Conservation (phyloP, 2,888 invertebrate species). For the Ochropleura leucogaster region DNA sequence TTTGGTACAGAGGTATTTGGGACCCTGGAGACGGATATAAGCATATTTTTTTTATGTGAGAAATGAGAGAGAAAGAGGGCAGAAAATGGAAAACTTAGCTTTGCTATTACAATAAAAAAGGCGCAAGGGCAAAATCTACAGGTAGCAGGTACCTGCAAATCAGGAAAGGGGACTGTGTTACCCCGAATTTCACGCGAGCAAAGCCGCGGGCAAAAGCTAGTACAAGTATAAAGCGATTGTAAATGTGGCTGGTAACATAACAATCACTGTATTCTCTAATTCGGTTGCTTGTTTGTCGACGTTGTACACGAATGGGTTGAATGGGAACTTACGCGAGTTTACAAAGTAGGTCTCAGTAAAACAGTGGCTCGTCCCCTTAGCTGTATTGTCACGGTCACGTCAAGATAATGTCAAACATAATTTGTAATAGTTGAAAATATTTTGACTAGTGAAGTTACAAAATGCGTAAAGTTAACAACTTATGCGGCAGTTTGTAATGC, state of each 20-base stretch:
- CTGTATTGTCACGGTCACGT: constrained; percentile 67
- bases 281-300: constrained; percentile 34
- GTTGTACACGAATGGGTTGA: constrained; percentile 30
- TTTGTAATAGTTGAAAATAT: constrained; percentile 67
- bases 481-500: constrained; percentile 64
- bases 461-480: constrained; percentile 63
- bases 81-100: too few species aligned
- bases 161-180: too few species aligned
- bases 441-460: constrained; percentile 63
- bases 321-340: constrained; percentile 34
- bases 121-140: too few species aligned
- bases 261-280: constrained; percentile 32
- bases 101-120: too few species aligned
- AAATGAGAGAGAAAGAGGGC: too few species aligned
- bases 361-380: constrained; percentile 48
- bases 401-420: constrained; percentile 65
- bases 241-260: constrained; percentile 29
- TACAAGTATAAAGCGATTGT: constrained; percentile 12
- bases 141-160: too few species aligned
- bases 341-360: constrained; percentile 54
- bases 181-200: too few species aligned
- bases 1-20: too few species aligned
- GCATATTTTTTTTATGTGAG: too few species aligned
- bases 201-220: too few species aligned
- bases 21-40: too few species aligned